Percentiles rank a stretch among this genome's conserved stretches.
These are phyloP conservation scores for Lepus oiostolus DNA, from an alignment of 2,797 vertebrate species.

Conservation along the genomic window DNA sequence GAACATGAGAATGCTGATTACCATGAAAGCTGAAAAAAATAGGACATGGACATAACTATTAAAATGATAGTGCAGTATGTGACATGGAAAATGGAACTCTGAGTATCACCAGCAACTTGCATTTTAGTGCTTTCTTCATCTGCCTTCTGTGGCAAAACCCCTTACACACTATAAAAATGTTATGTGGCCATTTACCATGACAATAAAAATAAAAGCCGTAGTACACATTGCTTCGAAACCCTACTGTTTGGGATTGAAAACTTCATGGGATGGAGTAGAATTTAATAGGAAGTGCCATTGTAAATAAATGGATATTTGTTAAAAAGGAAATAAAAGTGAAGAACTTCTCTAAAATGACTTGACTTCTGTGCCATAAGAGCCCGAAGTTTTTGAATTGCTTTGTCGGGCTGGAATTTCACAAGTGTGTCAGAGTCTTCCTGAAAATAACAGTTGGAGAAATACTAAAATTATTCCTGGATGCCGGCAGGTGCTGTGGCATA, in stretches of 20 bases:
- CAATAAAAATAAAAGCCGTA: conserved; percentile 54
- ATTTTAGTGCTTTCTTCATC: conserved; percentile 61
- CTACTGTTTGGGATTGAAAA: conserved; percentile 22
- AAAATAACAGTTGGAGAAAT: neutral
- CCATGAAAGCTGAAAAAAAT: conserved; percentile 17
- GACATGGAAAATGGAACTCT: conserved; percentile 61
- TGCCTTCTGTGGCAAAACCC: conserved; percentile 67
- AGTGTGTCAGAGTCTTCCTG: neutral
- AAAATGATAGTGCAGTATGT: conserved; percentile 50
- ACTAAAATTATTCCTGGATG: neutral
- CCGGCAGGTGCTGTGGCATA: too few relatives aligned
- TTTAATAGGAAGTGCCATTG: conserved; percentile 24
- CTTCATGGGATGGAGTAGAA: conserved; percentile 13
- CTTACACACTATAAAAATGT: conserved; percentile 62
- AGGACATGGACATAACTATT: neutral
- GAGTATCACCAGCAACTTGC: conserved; percentile 74
- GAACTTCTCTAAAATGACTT: neutral
- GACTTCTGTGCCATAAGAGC: neutral
- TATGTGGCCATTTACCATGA: conserved; percentile 66
- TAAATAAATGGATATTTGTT: neutral
- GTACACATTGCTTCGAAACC: conserved; percentile 39
- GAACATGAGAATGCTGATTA: neutral
- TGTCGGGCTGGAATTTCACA: neutral
- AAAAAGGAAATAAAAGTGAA: neutral
- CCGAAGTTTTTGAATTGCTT: neutral